Evolutionary conservation across 2,888 invertebrate species (phyloP).

Genomic region (Silvanus unidentatus): DNA sequence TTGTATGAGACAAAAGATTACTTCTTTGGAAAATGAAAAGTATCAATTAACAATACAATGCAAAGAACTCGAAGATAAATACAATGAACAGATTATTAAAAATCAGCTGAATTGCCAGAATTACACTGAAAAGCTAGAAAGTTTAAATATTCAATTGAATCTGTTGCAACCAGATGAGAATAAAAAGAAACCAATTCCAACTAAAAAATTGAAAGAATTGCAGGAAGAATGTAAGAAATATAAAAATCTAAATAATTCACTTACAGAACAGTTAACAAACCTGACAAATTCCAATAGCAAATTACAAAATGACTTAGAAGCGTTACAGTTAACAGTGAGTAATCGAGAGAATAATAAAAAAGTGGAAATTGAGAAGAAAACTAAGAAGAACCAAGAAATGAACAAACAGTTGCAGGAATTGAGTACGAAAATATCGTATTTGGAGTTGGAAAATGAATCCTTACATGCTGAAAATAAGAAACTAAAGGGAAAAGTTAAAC

Average conservation of each 20-base stretch:
- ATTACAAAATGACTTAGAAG: too few species aligned
- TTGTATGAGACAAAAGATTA: conserved; percentile 17
- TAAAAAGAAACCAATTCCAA: too few species aligned
- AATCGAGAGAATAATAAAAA: conserved; percentile 10
- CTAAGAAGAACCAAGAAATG: conserved; percentile 11
- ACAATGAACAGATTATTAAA: not conserved
- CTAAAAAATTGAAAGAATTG: not conserved
- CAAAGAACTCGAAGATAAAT: not conserved
- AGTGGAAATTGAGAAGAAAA: conserved; percentile 19
- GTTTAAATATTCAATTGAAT: not conserved
- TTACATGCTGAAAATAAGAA: conserved; percentile 2
- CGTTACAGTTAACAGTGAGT: too few species aligned
- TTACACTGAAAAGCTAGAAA: not conserved
- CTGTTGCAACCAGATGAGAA: not conserved
- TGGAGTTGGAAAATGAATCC: conserved; percentile 23
- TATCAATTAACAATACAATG: conserved; percentile 12
- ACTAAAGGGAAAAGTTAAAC: conserved; percentile 4
- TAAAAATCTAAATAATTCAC: too few species aligned
- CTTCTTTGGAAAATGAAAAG: conserved; percentile 15
- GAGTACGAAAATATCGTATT: too few species aligned
- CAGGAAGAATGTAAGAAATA: too few species aligned
- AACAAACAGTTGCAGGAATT: conserved; percentile 5
- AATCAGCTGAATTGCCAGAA: not conserved
- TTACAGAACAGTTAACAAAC: too few species aligned
- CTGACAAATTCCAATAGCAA: too few species aligned